phyloP scores from a whole-genome alignment of 2,888 invertebrate species.

The Mycalesis mineus region DNA sequence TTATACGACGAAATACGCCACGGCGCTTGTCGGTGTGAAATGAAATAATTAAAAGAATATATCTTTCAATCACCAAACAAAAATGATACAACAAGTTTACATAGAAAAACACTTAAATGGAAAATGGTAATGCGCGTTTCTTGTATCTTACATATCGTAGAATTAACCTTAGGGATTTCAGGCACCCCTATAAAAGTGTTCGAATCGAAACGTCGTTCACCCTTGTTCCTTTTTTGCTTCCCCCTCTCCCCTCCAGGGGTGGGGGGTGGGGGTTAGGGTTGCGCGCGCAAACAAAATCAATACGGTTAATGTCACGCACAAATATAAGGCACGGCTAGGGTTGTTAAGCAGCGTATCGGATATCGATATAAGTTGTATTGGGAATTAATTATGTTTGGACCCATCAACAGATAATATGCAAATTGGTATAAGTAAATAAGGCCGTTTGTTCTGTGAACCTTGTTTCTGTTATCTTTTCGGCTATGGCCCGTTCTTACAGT shows the following conservation, averaged over 20 bases:
- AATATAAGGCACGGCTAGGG: conserved; percentile 60
- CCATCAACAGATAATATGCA: not conserved
- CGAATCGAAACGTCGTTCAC: conserved; percentile 68
- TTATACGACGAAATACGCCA: no score
- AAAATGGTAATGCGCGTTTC: conserved; percentile 31
- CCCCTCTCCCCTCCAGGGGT: conserved; percentile 38
- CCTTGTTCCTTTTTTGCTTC: conserved; percentile 57
- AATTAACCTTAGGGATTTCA: conserved; percentile 68
- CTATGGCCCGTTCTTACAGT: not conserved
- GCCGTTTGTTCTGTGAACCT: not conserved
- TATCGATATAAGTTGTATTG: conserved; percentile 40
- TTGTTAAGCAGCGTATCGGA: conserved; percentile 60
- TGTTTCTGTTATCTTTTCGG: not conserved
- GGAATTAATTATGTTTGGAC: not conserved
- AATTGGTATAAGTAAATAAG: not conserved
- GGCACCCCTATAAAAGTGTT: conserved; percentile 70
- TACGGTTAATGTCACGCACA: conserved; percentile 71
- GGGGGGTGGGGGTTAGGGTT: conserved; percentile 43
- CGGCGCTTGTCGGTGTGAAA: no score
- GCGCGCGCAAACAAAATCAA: conserved; percentile 77
- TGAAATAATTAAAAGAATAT: no score
- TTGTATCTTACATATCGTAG: conserved; percentile 39
- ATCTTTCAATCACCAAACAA: not conserved
- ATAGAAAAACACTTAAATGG: conserved; percentile 16
- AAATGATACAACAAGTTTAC: not conserved